These are phyloP conservation scores for Montipora efflorescens DNA, from an alignment of 64 coral and sea anemone species.

Conservation along the genomic window DNA sequence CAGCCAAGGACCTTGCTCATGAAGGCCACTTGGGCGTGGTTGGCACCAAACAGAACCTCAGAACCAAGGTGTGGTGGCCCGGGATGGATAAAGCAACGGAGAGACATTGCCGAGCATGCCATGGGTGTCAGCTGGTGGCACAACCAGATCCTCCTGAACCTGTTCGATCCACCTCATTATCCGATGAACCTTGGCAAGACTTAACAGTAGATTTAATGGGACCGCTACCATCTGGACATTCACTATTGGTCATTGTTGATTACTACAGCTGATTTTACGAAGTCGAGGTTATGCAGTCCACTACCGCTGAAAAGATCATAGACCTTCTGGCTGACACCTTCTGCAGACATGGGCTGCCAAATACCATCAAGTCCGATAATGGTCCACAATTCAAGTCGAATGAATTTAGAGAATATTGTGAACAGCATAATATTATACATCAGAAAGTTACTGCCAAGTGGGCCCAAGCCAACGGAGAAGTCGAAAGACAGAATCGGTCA, in stretches of 20 bases:
- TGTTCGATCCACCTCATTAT: constrained; percentile 22
- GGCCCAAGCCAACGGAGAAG: constrained; percentile 53
- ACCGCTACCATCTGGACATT: constrained; percentile 27
- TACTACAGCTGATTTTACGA: constrained; percentile 50
- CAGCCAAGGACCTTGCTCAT: too few relatives aligned
- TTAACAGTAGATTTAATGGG: constrained; percentile 29
- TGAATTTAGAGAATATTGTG: constrained; percentile 46
- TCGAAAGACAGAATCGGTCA: constrained; percentile 50
- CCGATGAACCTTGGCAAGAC: constrained; percentile 42
- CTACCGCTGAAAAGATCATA: constrained; percentile 14
- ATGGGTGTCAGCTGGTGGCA: constrained; percentile 60
- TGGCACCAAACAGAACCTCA: constrained; percentile 42
- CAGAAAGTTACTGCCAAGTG: constrained; percentile 45
- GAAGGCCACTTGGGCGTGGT: neutral
- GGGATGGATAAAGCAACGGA: constrained; percentile 53
- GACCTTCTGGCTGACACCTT: constrained; percentile 7
- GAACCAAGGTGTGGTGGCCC: constrained; percentile 67
- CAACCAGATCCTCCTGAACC: constrained; percentile 45
- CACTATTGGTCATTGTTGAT: constrained; percentile 34
- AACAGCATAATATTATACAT: constrained; percentile 15
- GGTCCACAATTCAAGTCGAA: constrained; percentile 19
- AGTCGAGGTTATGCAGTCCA: constrained; percentile 22
- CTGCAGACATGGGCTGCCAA: constrained; percentile 26
- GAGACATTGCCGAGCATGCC: constrained; percentile 58
- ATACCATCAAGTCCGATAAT: constrained; percentile 9